A percentile compares a stretch with the other conserved stretches of the same genome.
phyloP scores from a whole-genome alignment of 2,888 invertebrate genomes.

The Agonum fuliginosum region DNA sequence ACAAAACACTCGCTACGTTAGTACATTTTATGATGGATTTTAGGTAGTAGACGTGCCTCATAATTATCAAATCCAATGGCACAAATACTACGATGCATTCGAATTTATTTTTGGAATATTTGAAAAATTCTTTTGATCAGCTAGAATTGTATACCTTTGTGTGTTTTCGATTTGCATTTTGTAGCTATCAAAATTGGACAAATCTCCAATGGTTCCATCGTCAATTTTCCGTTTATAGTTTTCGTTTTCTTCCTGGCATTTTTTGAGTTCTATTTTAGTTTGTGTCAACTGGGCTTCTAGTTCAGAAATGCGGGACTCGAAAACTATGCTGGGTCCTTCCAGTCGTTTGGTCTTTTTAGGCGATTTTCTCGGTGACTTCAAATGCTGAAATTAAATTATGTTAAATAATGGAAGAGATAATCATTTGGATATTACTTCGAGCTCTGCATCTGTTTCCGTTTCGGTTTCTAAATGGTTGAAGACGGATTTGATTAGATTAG shows the following conservation, averaged over 20 bases:
- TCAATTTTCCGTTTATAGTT: constrained; percentile 72
- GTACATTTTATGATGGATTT: too few relatives aligned
- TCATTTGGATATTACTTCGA: constrained; percentile 36
- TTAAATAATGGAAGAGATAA: too few relatives aligned
- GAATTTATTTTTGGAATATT: too few relatives aligned
- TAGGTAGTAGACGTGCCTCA: too few relatives aligned
- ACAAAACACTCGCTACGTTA: too few relatives aligned
- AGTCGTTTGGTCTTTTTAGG: constrained; percentile 70
- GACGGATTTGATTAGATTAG: constrained; percentile 79
- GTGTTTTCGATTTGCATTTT: constrained; percentile 83
- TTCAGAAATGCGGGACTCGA: constrained; percentile 89
- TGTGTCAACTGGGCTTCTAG: constrained; percentile 89
- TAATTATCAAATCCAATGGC: too few relatives aligned
- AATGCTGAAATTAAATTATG: constrained; percentile 63
- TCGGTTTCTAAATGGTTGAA: constrained; percentile 78
- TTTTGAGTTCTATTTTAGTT: constrained; percentile 84
- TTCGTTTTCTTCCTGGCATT: constrained; percentile 81
- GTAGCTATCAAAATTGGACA: constrained; percentile 78
- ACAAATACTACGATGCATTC: not conserved
- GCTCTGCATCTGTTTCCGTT: constrained; percentile 69
- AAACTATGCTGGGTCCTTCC: constrained; percentile 87
- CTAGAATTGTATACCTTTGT: constrained; percentile 77
- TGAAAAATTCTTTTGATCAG: not conserved
- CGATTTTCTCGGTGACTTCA: constrained; percentile 66
- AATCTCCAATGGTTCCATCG: constrained; percentile 73